These are phyloP conservation scores for Fulmarus glacialis DNA, from an alignment of 2,113 vertebrate genomes.

Conservation along the genomic window DNA sequence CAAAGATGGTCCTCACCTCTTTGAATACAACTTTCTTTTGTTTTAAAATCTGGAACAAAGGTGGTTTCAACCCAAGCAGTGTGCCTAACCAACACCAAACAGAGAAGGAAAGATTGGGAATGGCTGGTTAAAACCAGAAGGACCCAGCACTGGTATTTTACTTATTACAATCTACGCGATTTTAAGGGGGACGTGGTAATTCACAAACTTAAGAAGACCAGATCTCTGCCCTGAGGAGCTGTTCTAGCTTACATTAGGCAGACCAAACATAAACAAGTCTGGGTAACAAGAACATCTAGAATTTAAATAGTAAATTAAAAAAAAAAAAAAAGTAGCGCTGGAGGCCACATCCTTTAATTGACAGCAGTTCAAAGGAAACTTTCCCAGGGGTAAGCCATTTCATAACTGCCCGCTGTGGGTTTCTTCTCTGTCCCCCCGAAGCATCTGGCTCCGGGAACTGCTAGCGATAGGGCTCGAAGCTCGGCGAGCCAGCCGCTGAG, in stretches of 20 bases:
- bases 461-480: rapidly evolving
- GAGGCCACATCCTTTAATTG: conserved; percentile 26
- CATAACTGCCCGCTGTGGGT: neutral
- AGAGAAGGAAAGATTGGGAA: neutral
- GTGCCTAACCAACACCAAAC: neutral
- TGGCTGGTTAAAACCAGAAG: neutral
- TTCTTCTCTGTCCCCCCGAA: neutral
- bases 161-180: neutral
- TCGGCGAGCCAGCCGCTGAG: rapidly evolving
- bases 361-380: conserved; percentile 44
- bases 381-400: conserved; percentile 3
- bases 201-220: conserved; percentile 3
- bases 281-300: neutral
- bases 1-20: neutral
- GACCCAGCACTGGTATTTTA: neutral
- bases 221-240: conserved; percentile 36
- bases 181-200: neutral
- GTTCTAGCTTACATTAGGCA: conserved; percentile 28
- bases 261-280: neutral
- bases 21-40: neutral
- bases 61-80: neutral
- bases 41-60: neutral
- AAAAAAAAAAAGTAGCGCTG: neutral
- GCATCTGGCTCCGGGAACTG: neutral
- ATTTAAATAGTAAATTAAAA: conserved; percentile 36